A percentile compares a stretch with the other conserved stretches of the same genome.
phyloP scores from a whole-genome alignment of 2,888 invertebrate genomes.

The Lasioglossum malachurum region DNA sequence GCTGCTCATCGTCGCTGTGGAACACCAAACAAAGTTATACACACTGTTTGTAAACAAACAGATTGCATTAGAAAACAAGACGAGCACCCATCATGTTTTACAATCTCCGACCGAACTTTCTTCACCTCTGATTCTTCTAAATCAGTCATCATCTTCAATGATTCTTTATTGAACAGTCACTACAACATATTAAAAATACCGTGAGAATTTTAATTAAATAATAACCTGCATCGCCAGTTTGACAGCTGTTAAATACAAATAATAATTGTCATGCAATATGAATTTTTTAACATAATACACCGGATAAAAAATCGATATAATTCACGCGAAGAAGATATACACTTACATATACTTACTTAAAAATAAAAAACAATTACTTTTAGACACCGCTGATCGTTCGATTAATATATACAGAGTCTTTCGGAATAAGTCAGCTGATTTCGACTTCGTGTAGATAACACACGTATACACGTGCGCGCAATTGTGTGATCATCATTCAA shows the following conservation, averaged over 20 bases:
- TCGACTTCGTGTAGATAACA: background rate
- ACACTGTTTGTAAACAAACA: background rate
- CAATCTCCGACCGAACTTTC: slow-evolving; percentile 66
- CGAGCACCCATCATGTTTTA: slow-evolving; percentile 62
- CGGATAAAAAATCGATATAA: background rate
- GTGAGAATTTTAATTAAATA: slow-evolving; percentile 15
- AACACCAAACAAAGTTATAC: background rate
- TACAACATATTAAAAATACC: background rate
- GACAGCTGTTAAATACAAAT: slow-evolving; percentile 11
- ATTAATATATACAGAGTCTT: background rate
- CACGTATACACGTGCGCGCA: background rate
- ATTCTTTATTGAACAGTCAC: slow-evolving; percentile 2
- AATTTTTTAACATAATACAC: background rate
- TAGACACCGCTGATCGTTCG: background rate
- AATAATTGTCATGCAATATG: background rate
- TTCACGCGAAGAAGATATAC: background rate
- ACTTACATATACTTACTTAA: background rate
- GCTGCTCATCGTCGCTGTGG: slow-evolving; percentile 54
- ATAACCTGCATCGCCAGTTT: slow-evolving; percentile 7
- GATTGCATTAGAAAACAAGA: slow-evolving; percentile 18
- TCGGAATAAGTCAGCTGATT: slow-evolving; percentile 5
- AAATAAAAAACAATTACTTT: background rate
- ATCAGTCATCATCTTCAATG: slow-evolving; percentile 77
- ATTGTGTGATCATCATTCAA: background rate
- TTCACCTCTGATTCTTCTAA: slow-evolving; percentile 73